Conservation (phyloP, 2,797 vertebrate species). For the Ispidina lecontei region DNA sequence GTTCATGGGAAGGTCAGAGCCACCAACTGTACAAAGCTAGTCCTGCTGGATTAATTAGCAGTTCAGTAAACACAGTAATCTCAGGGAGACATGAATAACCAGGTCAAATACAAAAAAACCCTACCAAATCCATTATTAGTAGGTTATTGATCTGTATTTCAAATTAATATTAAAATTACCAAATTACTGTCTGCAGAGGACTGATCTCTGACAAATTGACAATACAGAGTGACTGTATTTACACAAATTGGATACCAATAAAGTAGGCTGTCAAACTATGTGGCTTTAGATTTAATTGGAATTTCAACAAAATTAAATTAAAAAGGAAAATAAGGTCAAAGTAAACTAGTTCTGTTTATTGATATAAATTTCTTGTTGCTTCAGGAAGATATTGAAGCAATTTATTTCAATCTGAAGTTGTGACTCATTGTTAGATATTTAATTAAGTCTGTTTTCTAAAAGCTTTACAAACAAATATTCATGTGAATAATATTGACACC, state of each 20-base stretch:
- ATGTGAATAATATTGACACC: not conserved
- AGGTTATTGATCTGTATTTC: slow-evolving; percentile 12
- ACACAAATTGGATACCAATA: not conserved
- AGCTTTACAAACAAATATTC: not conserved
- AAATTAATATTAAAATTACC: slow-evolving; percentile 23
- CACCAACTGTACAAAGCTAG: not conserved
- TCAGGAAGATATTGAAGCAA: slow-evolving; percentile 23
- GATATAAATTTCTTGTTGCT: slow-evolving; percentile 4
- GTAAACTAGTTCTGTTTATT: slow-evolving; percentile 13
- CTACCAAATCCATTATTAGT: not conserved
- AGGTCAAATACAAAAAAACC: not conserved
- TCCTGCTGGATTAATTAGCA: not conserved
- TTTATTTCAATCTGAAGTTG: slow-evolving; percentile 26
- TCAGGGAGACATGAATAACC: not conserved
- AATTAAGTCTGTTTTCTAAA: slow-evolving; percentile 10
- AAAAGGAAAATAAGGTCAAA: slow-evolving; percentile 25
- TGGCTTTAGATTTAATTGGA: not conserved
- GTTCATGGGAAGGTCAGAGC: not conserved
- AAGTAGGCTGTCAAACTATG: not conserved
- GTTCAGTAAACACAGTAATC: not conserved
- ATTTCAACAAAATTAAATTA: not conserved
- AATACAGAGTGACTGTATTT: not conserved
- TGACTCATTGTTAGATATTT: not conserved
- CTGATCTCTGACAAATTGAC: not conserved
- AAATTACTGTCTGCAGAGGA: not conserved